These are phyloP conservation scores for Drosophila lacicola DNA, from an alignment of 2,888 invertebrate species.

Conservation along the genomic window DNA sequence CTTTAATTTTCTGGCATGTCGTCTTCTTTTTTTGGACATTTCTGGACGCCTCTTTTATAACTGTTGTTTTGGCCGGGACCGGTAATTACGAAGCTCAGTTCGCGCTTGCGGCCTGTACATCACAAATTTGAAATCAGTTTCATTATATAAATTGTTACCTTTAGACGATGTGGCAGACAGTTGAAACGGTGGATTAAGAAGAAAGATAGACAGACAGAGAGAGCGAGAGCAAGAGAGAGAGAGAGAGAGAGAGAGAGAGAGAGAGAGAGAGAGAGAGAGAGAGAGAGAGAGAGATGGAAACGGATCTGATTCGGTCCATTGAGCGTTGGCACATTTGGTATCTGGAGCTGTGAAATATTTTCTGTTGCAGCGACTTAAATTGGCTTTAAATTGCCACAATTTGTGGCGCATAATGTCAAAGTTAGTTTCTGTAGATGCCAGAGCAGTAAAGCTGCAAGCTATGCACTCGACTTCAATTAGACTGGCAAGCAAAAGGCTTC, in stretches of 20 bases:
- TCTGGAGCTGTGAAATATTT: conserved; percentile 55
- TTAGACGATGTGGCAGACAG: conserved; percentile 75
- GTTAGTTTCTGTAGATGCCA: conserved; percentile 56
- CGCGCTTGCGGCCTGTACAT: conserved; percentile 59
- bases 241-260: not conserved
- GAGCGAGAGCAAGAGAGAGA: not conserved
- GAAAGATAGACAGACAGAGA: conserved; percentile 7
- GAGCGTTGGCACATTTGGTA: conserved; percentile 19
- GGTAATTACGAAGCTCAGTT: conserved; percentile 58
- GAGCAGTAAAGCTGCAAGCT: conserved; percentile 43
- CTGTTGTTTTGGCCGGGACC: conserved; percentile 63
- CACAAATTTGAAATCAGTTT: conserved; percentile 80
- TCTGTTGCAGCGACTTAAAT: conserved; percentile 37
- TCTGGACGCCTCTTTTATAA: conserved; percentile 66
- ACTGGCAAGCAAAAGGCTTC: conserved; percentile 69
- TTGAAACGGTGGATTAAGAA: conserved; percentile 20
- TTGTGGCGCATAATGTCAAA: conserved; percentile 79
- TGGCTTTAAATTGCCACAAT: conserved; percentile 72
- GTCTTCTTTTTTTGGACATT: conserved; percentile 32
- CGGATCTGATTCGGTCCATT: no score
- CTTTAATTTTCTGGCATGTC: not conserved
- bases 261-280: not conserved
- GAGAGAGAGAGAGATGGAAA: not conserved
- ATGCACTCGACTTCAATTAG: conserved; percentile 74
- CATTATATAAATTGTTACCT: conserved; percentile 80